A percentile compares a stretch with the other conserved stretches of the same genome.
Conservation (phyloP, 2,888 invertebrate genomes). For the Spisula solida region DNA sequence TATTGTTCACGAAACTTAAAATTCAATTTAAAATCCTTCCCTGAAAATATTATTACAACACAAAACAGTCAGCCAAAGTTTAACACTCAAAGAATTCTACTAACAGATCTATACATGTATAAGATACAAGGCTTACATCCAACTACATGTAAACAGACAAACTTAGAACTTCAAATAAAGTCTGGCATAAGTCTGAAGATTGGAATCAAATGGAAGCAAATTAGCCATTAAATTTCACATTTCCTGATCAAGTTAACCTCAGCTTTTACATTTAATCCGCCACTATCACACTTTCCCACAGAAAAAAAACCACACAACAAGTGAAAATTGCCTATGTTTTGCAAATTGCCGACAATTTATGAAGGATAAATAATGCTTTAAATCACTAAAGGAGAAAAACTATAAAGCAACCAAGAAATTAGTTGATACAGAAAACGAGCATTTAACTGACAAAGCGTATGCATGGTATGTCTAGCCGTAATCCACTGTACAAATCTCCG, state of each 20-base stretch:
- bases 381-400: background rate
- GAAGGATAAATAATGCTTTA: background rate
- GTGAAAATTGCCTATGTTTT: constrained; percentile 1
- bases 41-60: background rate
- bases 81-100: background rate
- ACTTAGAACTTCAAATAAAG: background rate
- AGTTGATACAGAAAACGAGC: background rate
- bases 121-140: background rate
- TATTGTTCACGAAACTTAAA: background rate
- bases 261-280: background rate
- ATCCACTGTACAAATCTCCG: background rate
- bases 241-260: constrained; percentile 3
- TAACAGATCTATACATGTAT: background rate
- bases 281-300: background rate
- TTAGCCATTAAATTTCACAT: background rate
- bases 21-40: background rate
- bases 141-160: background rate
- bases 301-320: background rate
- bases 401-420: background rate
- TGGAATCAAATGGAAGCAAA: constrained; percentile 1
- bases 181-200: background rate
- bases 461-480: background rate
- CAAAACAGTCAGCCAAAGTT: background rate
- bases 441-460: background rate
- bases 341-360: constrained; percentile 5